phyloP scores from a whole-genome alignment of 2,888 invertebrate species.

The Patella pellucida region DNA sequence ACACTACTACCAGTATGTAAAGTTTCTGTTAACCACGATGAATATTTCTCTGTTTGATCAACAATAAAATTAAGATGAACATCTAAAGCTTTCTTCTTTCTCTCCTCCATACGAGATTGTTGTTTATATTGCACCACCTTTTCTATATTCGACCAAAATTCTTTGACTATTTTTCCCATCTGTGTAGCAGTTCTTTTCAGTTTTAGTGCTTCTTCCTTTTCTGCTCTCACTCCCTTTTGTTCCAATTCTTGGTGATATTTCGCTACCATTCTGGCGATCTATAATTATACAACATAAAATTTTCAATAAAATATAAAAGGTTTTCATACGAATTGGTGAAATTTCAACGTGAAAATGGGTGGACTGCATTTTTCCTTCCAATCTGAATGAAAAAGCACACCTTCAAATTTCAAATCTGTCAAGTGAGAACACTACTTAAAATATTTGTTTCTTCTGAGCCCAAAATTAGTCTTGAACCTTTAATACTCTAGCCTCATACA shows the following conservation, averaged over 20 bases:
- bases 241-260: conserved; percentile 74
- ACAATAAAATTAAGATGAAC: conserved; percentile 97
- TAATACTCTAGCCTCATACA: too few relatives aligned
- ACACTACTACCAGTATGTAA: conserved; percentile 42
- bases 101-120: conserved; percentile 91
- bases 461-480: too few relatives aligned
- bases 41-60: conserved; percentile 97
- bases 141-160: conserved; percentile 96
- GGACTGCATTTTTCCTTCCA: too few relatives aligned
- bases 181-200: conserved; percentile 88
- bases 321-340: conserved; percentile 27
- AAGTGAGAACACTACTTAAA: too few relatives aligned
- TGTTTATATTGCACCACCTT: conserved; percentile 96
- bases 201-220: conserved; percentile 90
- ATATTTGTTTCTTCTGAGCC: too few relatives aligned
- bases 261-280: conserved; percentile 68
- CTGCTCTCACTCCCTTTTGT: conserved; percentile 88
- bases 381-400: too few relatives aligned
- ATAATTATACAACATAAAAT: conserved; percentile 25
- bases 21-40: conserved; percentile 73
- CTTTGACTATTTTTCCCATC: conserved; percentile 92
- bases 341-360: conserved; percentile 10
- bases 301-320: neutral
- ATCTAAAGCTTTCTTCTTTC: conserved; percentile 93
- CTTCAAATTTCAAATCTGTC: too few relatives aligned